Evolutionary conservation across 2,113 vertebrate species (phyloP).

Genomic region (Xenotilapia caudafasciata): DNA sequence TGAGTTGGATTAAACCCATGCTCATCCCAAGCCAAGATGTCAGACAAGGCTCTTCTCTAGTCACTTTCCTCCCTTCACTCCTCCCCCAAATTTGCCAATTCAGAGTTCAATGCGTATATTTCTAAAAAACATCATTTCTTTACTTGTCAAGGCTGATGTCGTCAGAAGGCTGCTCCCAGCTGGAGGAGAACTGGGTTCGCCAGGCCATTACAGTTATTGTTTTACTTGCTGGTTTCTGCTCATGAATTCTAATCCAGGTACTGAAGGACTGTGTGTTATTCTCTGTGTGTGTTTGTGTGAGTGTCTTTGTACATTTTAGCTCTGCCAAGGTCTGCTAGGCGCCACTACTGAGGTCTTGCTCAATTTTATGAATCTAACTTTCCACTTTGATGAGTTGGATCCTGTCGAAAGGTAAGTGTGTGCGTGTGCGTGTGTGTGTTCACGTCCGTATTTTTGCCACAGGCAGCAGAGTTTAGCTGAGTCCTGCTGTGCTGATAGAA

Average conservation of each 20-base stretch:
- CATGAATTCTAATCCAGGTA: neutral
- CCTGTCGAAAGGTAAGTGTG: conserved; percentile 17
- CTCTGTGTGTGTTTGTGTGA: neutral
- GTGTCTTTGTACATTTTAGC: neutral
- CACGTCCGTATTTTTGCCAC: conserved; percentile 8
- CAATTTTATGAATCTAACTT: conserved; percentile 55
- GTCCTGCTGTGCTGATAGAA: conserved; percentile 51
- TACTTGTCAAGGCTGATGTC: conserved; percentile 19
- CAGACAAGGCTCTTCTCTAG: conserved; percentile 45
- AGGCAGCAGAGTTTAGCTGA: conserved; percentile 16
- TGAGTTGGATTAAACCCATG: conserved; percentile 22
- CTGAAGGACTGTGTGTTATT: neutral
- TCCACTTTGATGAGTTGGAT: conserved; percentile 44
- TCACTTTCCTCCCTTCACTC: conserved; percentile 25
- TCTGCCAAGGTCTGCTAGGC: conserved; percentile 44
- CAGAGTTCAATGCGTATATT: neutral
- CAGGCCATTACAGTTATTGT: conserved; percentile 4
- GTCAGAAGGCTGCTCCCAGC: conserved; percentile 14
- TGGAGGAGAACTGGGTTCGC: neutral
- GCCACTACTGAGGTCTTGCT: conserved; percentile 31
- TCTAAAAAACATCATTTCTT: conserved; percentile 3
- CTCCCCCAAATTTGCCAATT: neutral
- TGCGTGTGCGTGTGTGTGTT: neutral
- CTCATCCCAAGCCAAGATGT: conserved; percentile 31
- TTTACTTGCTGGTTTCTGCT: neutral